Conservation (phyloP, 1,140 invertebrate species). For the Ditylenchus dipsaci region DNA sequence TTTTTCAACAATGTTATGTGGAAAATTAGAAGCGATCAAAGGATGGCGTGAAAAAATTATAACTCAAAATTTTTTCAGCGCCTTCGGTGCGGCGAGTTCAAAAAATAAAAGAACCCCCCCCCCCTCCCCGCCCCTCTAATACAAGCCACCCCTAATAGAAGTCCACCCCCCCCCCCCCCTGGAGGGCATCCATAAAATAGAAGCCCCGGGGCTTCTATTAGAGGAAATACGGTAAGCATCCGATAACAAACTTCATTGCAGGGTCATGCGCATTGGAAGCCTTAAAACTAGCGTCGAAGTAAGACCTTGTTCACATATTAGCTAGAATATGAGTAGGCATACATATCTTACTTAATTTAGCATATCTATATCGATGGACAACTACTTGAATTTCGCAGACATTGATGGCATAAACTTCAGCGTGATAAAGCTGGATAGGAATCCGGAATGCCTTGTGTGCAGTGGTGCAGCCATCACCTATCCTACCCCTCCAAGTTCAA, state of each 20-base stretch:
- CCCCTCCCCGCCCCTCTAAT: too few relatives aligned
- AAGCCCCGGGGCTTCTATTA: too few relatives aligned
- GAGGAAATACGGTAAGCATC: too few relatives aligned
- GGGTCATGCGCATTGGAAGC: conserved; percentile 70
- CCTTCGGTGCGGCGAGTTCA: too few relatives aligned
- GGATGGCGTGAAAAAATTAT: too few relatives aligned
- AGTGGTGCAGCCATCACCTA: conserved; percentile 25
- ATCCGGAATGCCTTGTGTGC: conserved; percentile 59
- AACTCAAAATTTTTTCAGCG: too few relatives aligned
- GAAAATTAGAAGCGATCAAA: too few relatives aligned
- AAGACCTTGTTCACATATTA: conserved; percentile 15
- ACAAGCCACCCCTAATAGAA: too few relatives aligned
- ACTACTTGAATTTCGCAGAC: conserved; percentile 96
- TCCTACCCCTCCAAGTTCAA: conserved; percentile 9
- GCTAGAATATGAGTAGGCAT: conserved; percentile 16
- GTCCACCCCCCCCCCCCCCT: too few relatives aligned
- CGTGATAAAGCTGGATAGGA: conserved; percentile 83
- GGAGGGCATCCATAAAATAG: too few relatives aligned
- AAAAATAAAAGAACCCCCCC: too few relatives aligned
- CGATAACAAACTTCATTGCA: conserved; percentile 2
- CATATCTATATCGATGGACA: conserved; percentile 80
- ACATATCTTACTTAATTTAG: conserved; percentile 60
- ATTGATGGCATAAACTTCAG: conserved; percentile 91
- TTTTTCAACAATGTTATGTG: too few relatives aligned
- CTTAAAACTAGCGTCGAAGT: conserved; percentile 85